A percentile compares a stretch with the other conserved stretches of the same genome.
These are phyloP conservation scores for Torymus auratus DNA, from an alignment of 2,888 invertebrate species.

Conservation along the genomic window DNA sequence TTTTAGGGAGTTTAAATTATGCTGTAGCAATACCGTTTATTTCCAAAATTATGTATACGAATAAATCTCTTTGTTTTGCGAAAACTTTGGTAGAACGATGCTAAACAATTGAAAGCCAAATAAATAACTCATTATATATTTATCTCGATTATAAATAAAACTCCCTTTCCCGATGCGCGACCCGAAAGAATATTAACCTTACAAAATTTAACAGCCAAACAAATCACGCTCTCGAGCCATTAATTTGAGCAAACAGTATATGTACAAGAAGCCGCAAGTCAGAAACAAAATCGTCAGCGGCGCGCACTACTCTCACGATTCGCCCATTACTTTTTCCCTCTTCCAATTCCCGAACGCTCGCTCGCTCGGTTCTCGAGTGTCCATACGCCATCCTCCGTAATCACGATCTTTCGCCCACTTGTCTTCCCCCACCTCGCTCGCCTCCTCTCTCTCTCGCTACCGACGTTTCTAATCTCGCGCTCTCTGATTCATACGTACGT, in stretches of 20 bases:
- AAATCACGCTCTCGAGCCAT: neutral
- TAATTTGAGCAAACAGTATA: neutral
- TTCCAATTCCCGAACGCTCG: neutral
- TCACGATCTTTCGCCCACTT: slow-evolving; percentile 47
- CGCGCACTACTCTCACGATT: slow-evolving; percentile 26
- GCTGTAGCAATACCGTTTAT: no score
- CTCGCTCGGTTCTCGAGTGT: neutral
- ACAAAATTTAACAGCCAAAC: neutral
- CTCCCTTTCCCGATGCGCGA: no score
- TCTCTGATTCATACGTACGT: slow-evolving; percentile 38
- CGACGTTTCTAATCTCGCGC: neutral
- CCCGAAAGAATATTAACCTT: no score
- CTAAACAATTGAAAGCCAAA: no score
- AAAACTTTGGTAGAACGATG: no score
- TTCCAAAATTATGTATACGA: no score
- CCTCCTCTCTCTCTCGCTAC: slow-evolving; percentile 1
- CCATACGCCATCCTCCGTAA: slow-evolving; percentile 36
- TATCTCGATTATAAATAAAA: slow-evolving; percentile 57
- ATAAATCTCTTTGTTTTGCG: no score
- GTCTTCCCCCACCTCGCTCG: slow-evolving; percentile 12
- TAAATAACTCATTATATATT: no score
- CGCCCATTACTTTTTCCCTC: slow-evolving; percentile 38
- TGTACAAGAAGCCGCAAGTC: neutral
- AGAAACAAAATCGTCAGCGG: neutral
- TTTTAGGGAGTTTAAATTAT: no score